These are phyloP conservation scores for Lamproptera curius DNA, from an alignment of 2,888 invertebrate species.

Conservation along the genomic window DNA sequence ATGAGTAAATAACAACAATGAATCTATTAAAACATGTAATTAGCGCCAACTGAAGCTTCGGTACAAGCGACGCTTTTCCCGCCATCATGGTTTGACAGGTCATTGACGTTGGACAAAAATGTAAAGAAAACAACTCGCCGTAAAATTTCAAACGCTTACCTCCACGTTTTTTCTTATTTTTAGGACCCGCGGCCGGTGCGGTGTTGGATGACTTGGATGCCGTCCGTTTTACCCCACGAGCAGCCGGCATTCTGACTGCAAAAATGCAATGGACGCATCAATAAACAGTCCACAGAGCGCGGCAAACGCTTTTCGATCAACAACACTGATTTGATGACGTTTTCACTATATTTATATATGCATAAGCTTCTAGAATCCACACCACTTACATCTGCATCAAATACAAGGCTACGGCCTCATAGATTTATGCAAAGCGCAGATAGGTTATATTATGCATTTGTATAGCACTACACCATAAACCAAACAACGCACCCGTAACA, in stretches of 20 bases:
- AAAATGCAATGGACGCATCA: conserved; percentile 70
- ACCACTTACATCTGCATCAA: conserved; percentile 56
- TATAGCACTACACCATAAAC: conserved; percentile 66
- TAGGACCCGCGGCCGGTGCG: conserved; percentile 53
- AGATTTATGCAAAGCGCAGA: conserved; percentile 65
- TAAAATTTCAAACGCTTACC: conserved; percentile 48
- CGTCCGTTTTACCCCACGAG: conserved; percentile 70
- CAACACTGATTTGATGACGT: conserved; percentile 59
- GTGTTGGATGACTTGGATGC: conserved; percentile 63
- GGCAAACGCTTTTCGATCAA: conserved; percentile 50
- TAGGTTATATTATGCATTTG: conserved; percentile 76
- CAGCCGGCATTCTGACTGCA: conserved; percentile 75
- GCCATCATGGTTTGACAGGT: conserved; percentile 74
- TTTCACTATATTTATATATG: conserved; percentile 57
- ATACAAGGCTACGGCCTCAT: conserved; percentile 64
- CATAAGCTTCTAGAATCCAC: conserved; percentile 55
- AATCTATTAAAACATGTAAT: conserved; percentile 20
- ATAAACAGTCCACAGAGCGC: conserved; percentile 60
- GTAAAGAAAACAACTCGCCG: conserved; percentile 69
- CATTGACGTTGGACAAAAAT: conserved; percentile 68
- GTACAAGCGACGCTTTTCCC: conserved; percentile 57
- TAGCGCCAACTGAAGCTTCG: conserved; percentile 33
- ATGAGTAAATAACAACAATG: conserved; percentile 18
- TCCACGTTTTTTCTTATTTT: conserved; percentile 74
- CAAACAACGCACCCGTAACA: conserved; percentile 62